Percentiles rank a stretch among this genome's conserved stretches.
Conservation (phyloP, 2,797 vertebrate species). For the Acridotheres tristis region DNA sequence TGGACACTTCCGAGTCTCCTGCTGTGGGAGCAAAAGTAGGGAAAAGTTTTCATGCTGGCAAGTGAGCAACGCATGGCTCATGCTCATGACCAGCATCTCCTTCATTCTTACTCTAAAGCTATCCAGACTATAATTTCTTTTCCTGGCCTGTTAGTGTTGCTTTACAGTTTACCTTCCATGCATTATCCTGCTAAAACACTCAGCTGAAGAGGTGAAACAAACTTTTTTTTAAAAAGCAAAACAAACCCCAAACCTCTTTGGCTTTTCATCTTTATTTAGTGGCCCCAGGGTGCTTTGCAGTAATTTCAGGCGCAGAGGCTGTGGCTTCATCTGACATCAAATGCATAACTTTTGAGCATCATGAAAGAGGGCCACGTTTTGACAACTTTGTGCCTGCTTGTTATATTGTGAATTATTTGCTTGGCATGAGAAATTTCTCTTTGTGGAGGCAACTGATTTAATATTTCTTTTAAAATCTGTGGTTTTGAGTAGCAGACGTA, state of each 20-base stretch:
- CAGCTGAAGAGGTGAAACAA: conserved; percentile 34
- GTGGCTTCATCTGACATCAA: conserved; percentile 59
- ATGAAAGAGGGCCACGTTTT: conserved; percentile 48
- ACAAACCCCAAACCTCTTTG: background rate
- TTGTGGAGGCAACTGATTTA: conserved; percentile 72
- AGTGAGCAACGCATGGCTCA: background rate
- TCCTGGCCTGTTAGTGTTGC: conserved; percentile 39
- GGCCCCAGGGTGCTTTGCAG: conserved; percentile 65
- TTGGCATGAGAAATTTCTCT: conserved; percentile 66
- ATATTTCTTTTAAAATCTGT: conserved; percentile 70
- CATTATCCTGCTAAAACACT: conserved; percentile 71
- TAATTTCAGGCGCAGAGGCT: conserved; percentile 50
- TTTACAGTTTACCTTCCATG: conserved; percentile 64
- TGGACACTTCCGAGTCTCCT: conserved; percentile 5
- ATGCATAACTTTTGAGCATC: conserved; percentile 26
- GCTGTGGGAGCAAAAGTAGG: conserved; percentile 32
- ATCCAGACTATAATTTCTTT: conserved; percentile 31
- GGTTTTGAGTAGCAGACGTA: conserved; percentile 75
- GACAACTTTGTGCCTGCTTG: conserved; percentile 53
- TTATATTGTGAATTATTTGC: conserved; percentile 56
- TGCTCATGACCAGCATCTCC: conserved; percentile 22
- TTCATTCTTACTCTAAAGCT: conserved; percentile 39
- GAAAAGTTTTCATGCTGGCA: background rate
- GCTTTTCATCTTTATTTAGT: conserved; percentile 50
- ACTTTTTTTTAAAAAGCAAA: background rate